These are phyloP conservation scores for Apeira syringaria DNA, from an alignment of 2,888 invertebrate genomes.

Conservation along the genomic window DNA sequence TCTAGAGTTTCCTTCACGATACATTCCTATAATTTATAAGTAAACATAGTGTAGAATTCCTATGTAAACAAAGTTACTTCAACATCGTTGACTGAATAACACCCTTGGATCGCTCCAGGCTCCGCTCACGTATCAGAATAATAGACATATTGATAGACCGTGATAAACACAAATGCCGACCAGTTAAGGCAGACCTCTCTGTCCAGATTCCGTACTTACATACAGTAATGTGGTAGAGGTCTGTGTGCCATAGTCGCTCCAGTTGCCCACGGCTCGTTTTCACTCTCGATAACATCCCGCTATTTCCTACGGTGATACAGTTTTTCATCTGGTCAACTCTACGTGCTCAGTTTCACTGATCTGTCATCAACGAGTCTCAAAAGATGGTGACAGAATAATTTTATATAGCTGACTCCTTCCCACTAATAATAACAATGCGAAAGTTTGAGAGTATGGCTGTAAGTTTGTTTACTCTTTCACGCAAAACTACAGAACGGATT, in stretches of 20 bases:
- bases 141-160: slow-evolving; percentile 58
- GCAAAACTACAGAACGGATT: no score
- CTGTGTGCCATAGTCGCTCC: slow-evolving; percentile 45
- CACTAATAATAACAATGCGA: no score
- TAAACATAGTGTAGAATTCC: slow-evolving; percentile 41
- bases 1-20: slow-evolving; percentile 16
- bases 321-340: slow-evolving; percentile 63
- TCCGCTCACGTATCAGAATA: slow-evolving; percentile 52
- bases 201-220: slow-evolving; percentile 10
- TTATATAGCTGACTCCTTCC: no score
- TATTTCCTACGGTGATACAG: slow-evolving; percentile 72
- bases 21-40: slow-evolving; percentile 25
- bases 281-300: slow-evolving; percentile 75
- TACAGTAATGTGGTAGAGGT: slow-evolving; percentile 33
- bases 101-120: slow-evolving; percentile 52
- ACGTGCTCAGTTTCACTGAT: slow-evolving; percentile 64
- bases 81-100: slow-evolving; percentile 47
- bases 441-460: no score
- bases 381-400: no score
- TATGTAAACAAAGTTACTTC: slow-evolving; percentile 57
- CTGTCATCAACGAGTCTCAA: slow-evolving; percentile 32
- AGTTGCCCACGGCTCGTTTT: slow-evolving; percentile 58
- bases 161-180: slow-evolving; percentile 48
- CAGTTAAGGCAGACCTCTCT: slow-evolving; percentile 33
- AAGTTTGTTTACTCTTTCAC: no score